Evolutionary conservation across 2,113 vertebrate species (phyloP).

Genomic region (Mesoclemmys tuberculata): DNA sequence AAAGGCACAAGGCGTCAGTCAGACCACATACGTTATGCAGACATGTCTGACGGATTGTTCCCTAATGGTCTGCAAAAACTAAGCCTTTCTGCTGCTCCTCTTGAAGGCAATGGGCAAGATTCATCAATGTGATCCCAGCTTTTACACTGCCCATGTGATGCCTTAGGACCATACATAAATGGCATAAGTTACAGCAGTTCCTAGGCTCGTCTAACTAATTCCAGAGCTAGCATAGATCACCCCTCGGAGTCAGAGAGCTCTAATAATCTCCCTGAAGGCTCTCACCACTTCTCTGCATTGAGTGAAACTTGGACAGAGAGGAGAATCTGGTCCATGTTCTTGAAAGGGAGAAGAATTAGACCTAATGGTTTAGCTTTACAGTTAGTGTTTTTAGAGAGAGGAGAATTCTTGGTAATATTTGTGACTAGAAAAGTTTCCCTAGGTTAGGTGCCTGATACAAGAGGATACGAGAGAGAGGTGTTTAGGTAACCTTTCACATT

Average conservation of each 20-base stretch:
- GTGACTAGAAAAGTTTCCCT: not conserved
- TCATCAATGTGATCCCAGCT: accelerated
- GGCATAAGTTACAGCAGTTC: not conserved
- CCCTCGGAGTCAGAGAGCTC: accelerated
- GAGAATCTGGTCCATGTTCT: not conserved
- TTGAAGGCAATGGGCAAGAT: not conserved
- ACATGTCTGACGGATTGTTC: not conserved
- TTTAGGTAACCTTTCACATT: not conserved
- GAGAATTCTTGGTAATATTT: not conserved
- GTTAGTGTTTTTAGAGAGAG: not conserved
- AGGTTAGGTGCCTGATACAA: not conserved
- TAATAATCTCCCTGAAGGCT: accelerated
- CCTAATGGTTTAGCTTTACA: not conserved
- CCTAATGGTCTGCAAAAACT: not conserved
- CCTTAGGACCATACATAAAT: not conserved
- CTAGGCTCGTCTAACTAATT: accelerated
- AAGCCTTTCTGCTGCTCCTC: not conserved
- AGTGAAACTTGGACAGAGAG: accelerated
- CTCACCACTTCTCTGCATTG: accelerated
- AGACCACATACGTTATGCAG: accelerated
- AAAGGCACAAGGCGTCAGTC: not conserved
- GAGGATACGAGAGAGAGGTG: not conserved
- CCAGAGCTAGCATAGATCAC: not conserved
- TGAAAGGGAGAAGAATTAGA: not conserved
- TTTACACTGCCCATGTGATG: accelerated